Evolutionary conservation across 2,888 invertebrate genomes (phyloP), one percentile per base, ranked within the genome.

Genomic region (Nudaria mundana): DNA sequence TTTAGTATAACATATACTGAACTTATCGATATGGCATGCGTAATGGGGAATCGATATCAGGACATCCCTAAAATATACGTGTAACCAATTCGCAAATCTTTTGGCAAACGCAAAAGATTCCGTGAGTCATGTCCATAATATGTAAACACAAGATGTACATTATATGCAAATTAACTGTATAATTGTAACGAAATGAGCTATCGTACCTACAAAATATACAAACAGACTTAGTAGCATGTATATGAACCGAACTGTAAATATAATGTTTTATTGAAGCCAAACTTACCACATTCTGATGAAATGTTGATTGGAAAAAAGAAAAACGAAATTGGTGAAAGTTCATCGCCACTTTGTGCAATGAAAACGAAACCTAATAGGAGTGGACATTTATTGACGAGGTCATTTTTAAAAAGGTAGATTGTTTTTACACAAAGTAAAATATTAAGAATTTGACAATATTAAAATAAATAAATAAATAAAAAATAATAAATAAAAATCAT

Each of bases 111-210:
- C 30, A 20, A 30, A 31, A 36, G 18, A 20, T 40, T 31, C 42
- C 41, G 20, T 60, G 63, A 61, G 33, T 66, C 61, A 65, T 46
- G 24, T 7, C 11, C 32, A 30, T 41, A 30, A n/a, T n/a, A n/a
- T 40, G 29, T 39, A 26, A 48, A 62, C 58, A 63, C 67, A 41
- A 52, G 70, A 68, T 71, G n/a, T n/a, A n/a, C n/a, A n/a, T n/a
- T n/a, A n/a, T n/a, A 75, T 69, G 69, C 58, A 64, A 74, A 76
- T 74, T 38, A 25, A 44, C 22, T 15, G 14, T 28, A 26, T 32
- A 11, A 36, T 38, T 34, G 34, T 23, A 18, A 36, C 23, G 29
- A 10, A 25, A 12, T 29, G 36, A 39, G 18, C 24, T 40, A 24
- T 25, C 13, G 29, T 23, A 29, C 32, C 29, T 12, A 34, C 39